Percentiles rank a stretch among this genome's conserved stretches.
Evolutionary conservation across 2,797 vertebrate species (phyloP).

Genomic region (Muscicapa comitata): DNA sequence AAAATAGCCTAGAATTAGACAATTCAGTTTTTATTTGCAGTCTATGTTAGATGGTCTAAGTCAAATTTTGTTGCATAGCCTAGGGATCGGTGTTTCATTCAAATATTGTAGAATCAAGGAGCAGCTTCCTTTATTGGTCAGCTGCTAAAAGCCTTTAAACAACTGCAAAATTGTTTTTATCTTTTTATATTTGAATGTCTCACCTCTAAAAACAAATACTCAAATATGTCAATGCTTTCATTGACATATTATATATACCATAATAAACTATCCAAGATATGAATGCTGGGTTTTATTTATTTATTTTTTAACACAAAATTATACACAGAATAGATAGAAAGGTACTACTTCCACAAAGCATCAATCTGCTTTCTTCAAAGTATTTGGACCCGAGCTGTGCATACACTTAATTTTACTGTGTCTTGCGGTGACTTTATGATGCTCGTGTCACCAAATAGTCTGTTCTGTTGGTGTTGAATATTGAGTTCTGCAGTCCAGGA

Average conservation of each 20-base stretch:
- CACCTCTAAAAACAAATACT: neutral
- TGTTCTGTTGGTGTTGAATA: too few relatives aligned
- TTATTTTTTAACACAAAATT: neutral
- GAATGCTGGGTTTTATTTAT: neutral
- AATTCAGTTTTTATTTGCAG: neutral
- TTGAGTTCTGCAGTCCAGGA: too few relatives aligned
- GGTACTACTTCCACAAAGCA: neutral
- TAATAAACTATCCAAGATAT: neutral
- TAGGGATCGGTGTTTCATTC: neutral
- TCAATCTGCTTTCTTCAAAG: neutral
- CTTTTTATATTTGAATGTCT: neutral
- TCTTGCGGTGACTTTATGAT: too few relatives aligned
- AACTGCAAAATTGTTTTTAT: neutral
- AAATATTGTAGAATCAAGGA: neutral
- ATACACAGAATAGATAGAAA: neutral
- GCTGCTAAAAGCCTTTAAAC: neutral
- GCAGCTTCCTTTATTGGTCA: neutral
- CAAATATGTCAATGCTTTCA: neutral
- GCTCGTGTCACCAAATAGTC: too few relatives aligned
- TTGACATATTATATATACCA: too few relatives aligned
- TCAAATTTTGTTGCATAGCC: neutral
- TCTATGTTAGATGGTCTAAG: neutral
- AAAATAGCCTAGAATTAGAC: neutral
- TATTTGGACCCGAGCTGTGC: neutral
- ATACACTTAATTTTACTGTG: neutral